Base-by-base conservation (phyloP, 64 coral and sea anemone genomes). In the Porites australiensis region DNA sequence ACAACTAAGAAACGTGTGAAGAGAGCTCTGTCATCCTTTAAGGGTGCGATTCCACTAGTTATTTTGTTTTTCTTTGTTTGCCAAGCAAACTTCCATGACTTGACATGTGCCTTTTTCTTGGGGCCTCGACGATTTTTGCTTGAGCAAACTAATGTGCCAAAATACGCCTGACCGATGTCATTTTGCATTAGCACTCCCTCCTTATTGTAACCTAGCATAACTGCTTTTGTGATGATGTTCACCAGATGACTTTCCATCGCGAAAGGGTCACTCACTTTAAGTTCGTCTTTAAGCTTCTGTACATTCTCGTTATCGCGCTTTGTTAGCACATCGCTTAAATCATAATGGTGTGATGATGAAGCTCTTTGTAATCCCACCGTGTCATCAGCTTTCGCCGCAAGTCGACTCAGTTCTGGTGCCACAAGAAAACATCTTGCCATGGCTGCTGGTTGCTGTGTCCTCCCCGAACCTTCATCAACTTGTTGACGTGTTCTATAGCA, bases 401-500 rank as follows among this genome's bases (percentile, higher is more conserved):
- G 50, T 47, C 83, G 13, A 70, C 83, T 73, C 23, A 87, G 48
- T 51, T 72, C 83, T 70, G 83, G 83, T 8, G 83, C 83, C 18
- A 72, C 72, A 13, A 87, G 62, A 16, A 64, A 64, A 5, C 62
- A 64, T 64, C 62, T 64, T 64, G 62, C 18, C 62, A 64, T 13
- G 57, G 79, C 79, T 60, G 55, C 79, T 82, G 79, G 79, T 20
- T 82, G 58, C 47, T 91, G 89, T 4, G 89, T 91, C 89, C 79
- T 48, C 89, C 89, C 72, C 64, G 37, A 10, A 91, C 83, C 79
- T 91, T 91, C 89, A 91, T 91, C 2, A 51, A 71, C 19, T 91
- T 91, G 77, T 91, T 91, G 7, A 81, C 89, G 68, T 91, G 88
- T 75, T 90, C 89, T 22, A 82, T 90, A 2, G 89, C 60, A 53